Percentiles rank a stretch among this genome's conserved stretches.
phyloP scores from a whole-genome alignment of 2,888 invertebrate genomes.

The Unio pictorum region DNA sequence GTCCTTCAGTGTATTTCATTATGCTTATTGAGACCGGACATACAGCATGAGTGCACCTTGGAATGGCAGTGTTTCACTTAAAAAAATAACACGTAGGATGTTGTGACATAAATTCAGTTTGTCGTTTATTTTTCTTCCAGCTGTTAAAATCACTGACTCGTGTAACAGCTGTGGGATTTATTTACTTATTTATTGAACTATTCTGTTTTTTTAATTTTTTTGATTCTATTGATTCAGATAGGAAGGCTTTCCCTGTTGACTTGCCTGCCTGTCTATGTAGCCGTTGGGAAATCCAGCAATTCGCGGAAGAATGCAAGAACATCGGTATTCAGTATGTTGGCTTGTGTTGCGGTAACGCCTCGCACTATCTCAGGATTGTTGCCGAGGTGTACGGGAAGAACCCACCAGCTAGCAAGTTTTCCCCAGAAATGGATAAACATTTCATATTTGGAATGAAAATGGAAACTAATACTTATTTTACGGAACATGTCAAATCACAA shows the following conservation, averaged over 20 bases:
- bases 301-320: constrained; percentile 50
- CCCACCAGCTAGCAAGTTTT: constrained; percentile 49
- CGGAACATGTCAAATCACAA: constrained; percentile 10
- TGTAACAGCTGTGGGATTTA: too few relatives aligned
- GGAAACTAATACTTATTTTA: constrained; percentile 20
- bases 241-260: constrained; percentile 50
- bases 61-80: too few relatives aligned
- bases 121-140: too few relatives aligned
- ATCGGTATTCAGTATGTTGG: constrained; percentile 62
- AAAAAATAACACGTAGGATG: too few relatives aligned
- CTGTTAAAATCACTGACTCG: too few relatives aligned
- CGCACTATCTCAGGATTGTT: constrained; percentile 53
- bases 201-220: neutral
- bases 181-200: too few relatives aligned
- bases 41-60: too few relatives aligned
- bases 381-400: constrained; percentile 52
- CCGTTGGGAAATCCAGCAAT: constrained; percentile 48
- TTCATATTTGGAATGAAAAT: constrained; percentile 37
- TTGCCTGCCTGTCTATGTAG: constrained; percentile 44
- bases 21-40: too few relatives aligned
- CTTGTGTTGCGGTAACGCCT: constrained; percentile 62
- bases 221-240: constrained; percentile 35
- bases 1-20: too few relatives aligned
- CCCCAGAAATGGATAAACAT: constrained; percentile 47
- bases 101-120: too few relatives aligned